These are phyloP conservation scores for Ernsta delagoae DNA, from an alignment of 2,888 invertebrate genomes.

Conservation along the genomic window DNA sequence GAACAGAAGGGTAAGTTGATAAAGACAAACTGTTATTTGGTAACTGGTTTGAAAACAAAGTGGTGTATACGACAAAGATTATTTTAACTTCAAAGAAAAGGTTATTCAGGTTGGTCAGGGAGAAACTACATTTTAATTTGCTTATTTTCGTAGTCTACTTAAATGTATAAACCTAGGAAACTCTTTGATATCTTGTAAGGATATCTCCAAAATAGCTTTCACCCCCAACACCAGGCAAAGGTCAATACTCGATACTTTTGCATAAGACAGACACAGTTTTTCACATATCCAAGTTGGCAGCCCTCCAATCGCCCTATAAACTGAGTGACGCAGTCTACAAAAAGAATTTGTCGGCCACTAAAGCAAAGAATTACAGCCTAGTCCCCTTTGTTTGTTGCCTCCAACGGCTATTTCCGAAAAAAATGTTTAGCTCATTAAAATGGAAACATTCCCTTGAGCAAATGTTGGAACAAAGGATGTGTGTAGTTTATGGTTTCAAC, in stretches of 20 bases:
- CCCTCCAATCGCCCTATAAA: constrained; percentile 42
- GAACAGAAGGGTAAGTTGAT: constrained; percentile 5
- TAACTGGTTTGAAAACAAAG: not conserved
- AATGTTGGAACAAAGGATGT: constrained; percentile 21
- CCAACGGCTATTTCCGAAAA: constrained; percentile 31
- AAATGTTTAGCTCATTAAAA: constrained; percentile 35
- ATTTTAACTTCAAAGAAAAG: not conserved
- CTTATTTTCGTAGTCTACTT: not conserved
- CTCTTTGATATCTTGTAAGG: not conserved
- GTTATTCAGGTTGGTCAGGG: not conserved
- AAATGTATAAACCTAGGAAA: too few species aligned
- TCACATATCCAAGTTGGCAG: constrained; percentile 41
- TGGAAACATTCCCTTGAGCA: constrained; percentile 17
- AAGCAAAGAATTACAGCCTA: constrained; percentile 44
- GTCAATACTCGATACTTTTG: constrained; percentile 32
- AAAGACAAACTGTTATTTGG: constrained; percentile 1
- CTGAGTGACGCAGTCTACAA: constrained; percentile 44
- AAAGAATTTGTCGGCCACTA: constrained; percentile 45
- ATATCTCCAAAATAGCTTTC: not conserved
- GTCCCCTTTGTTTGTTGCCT: constrained; percentile 33
- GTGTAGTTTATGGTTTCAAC: constrained; percentile 10
- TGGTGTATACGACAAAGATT: not conserved
- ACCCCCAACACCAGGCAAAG: constrained; percentile 26
- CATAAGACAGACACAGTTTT: constrained; percentile 39
- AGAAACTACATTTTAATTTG: not conserved